Evolutionary conservation across 2,888 invertebrate genomes (phyloP), one percentile per base, ranked within the genome.

Genomic region (Oscheius myriophilus): DNA sequence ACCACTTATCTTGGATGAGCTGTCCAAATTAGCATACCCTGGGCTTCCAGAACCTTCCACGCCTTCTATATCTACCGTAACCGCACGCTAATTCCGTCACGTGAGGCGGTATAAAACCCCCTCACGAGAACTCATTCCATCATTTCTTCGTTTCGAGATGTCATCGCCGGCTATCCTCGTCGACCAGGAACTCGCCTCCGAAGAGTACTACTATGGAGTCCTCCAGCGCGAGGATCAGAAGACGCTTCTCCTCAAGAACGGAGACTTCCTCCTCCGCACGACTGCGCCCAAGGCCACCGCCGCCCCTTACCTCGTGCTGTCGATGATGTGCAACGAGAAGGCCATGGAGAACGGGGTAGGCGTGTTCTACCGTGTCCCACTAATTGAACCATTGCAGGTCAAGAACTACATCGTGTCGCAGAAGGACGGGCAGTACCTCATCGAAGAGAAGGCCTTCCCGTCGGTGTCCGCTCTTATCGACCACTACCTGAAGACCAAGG

Each of bases 141-240:
- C n/a, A n/a, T n/a, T n/a, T n/a, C n/a, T n/a, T n/a, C n/a, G n/a
- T n/a, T n/a, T n/a, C n/a, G n/a, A n/a, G n/a, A n/a, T n/a, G n/a
- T n/a, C n/a, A n/a, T n/a, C n/a, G n/a, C n/a, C n/a, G n/a, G n/a
- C n/a, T n/a, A n/a, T 9, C 33, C 3, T 9, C 33, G 33, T 33
- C 4, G 33, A 33, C 33, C 3, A 33, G 33, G 33, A 6, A 3
- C 33, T 33, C 33, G 33, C 33, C 4, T 33, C 33, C 33, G 33
- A 53, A 42, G 43, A 62, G n/a, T 76, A 73, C 70, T 80, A 78
- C 64, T 80, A 81, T 67, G 81, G 81, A 26, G 69, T 80, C 12
- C 71, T 81, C 64, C 80, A 79, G 11, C 76, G 81, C 26, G 80
- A 80, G 45, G 81, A 80, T 53, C 80, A 79, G 45, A 77, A 67